Evolutionary conservation across 2,888 invertebrate species (phyloP).

Genomic region (Hermaeophaga mercurialis): DNA sequence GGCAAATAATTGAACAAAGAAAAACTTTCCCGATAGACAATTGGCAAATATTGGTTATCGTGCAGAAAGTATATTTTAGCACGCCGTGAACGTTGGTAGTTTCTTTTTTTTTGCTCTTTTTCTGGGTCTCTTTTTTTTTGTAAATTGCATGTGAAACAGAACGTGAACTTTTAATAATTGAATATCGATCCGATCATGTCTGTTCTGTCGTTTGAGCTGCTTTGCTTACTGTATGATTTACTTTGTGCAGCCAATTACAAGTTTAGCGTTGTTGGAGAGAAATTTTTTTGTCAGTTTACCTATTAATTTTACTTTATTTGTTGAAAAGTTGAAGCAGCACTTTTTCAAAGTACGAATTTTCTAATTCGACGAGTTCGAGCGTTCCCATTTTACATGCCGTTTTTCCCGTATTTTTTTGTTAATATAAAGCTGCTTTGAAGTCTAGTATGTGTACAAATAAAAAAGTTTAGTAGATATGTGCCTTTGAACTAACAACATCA

Average conservation of each 20-base stretch:
- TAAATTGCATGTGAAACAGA: conserved; percentile 41
- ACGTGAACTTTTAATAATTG: conserved; percentile 48
- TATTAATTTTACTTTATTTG: conserved; percentile 39
- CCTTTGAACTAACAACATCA: conserved; percentile 1
- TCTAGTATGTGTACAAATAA: conserved; percentile 16
- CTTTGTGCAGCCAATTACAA: conserved; percentile 52
- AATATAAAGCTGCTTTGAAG: conserved; percentile 22
- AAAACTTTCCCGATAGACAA: conserved; percentile 37
- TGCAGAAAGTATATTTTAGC: conserved; percentile 36
- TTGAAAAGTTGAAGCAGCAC: conserved; percentile 30
- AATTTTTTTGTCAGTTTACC: conserved; percentile 40
- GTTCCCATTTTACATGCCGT: conserved; percentile 13
- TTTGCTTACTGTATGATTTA: conserved; percentile 49
- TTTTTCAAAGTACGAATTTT: conserved; percentile 41
- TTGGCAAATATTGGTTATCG: conserved; percentile 41
- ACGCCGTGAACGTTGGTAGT: conserved; percentile 36
- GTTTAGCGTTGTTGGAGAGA: conserved; percentile 44
- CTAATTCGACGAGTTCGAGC: conserved; percentile 46
- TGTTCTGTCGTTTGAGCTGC: conserved; percentile 38
- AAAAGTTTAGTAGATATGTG: conserved; percentile 2
- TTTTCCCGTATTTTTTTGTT: conserved; percentile 9
- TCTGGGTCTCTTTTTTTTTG: conserved; percentile 14
- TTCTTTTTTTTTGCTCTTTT: conserved; percentile 17
- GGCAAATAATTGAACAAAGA: conserved; percentile 35
- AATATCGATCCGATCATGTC: conserved; percentile 44